phyloP scores from a whole-genome alignment of 2,113 vertebrate genomes.

The Galemys pyrenaicus region DNA sequence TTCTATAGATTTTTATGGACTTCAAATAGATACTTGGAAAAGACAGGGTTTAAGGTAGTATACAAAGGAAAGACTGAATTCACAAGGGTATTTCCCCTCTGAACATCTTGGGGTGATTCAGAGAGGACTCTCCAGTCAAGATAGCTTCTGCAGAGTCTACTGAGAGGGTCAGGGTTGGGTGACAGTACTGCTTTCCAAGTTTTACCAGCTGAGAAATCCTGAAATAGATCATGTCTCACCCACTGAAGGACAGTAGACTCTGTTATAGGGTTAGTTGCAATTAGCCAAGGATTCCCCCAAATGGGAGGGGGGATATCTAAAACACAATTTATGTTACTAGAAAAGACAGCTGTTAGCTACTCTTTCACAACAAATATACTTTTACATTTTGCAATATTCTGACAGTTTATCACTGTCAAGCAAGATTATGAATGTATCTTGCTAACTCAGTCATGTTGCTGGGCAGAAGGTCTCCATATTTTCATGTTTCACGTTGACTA shows the following conservation, averaged over 20 bases:
- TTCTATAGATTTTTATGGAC: constrained; percentile 19
- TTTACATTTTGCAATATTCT: not conserved
- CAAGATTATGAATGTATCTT: not conserved
- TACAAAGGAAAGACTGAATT: constrained; percentile 61
- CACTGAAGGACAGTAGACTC: not conserved
- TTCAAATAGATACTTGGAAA: constrained; percentile 52
- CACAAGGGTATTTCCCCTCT: constrained; percentile 58
- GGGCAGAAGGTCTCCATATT: not conserved
- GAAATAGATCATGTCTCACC: not conserved
- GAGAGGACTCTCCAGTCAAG: not conserved
- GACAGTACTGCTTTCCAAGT: not conserved
- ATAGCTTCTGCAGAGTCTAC: not conserved
- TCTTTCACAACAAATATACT: not conserved
- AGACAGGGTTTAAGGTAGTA: constrained; percentile 44
- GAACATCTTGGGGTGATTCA: constrained; percentile 36
- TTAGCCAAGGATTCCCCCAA: not conserved
- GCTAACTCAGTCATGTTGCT: not conserved
- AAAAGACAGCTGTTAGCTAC: not conserved
- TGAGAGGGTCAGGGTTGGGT: not conserved
- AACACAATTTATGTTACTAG: not conserved
- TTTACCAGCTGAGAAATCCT: constrained; percentile 3
- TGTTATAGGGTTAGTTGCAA: not conserved
- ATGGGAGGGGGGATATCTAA: not conserved
- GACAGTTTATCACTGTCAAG: not conserved
- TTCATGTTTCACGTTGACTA: not conserved